Base-by-base conservation (phyloP, 2,888 invertebrate species). In the Ptilodon capucinus region DNA sequence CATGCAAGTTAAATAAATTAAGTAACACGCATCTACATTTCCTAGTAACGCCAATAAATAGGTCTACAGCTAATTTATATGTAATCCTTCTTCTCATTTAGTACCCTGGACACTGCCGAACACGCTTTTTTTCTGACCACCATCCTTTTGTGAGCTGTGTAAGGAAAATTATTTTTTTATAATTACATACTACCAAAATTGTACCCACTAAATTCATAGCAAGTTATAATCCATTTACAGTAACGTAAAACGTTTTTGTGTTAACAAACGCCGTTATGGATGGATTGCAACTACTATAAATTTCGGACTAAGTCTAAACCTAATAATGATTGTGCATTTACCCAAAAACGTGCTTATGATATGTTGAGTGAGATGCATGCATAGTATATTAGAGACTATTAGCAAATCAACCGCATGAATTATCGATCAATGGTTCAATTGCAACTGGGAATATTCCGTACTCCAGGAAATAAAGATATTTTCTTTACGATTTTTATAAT, bases 51-150 rank as follows among this genome's bases (percentile, higher is more conserved):
- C 71, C 71, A 70, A 65, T 44, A 58, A 30, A 40, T 41, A 46
- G 44, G 40, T 64, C 66, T 78, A 85, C 62, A 83, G 85, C 77
- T 84, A 86, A 59, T 84, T 84, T 7, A 83, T 2, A 28, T 28
- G 9, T 75, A 67, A 38, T 76, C 74, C 42, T 63, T 82, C 68
- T 76, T 82, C 53, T 62, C 54, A 48, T 63, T 72, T 55, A 57
- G 45, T 57, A 36, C 62, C 70, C 44, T 59, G 62, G 36, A 60
- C 67, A 34, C 66, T 67, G 32, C 81, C 79, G 51, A 86, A 81
- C 35, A 79, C 44, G 50, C 72, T 74, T 65, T 64, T 72, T 69
- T 73, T 81, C 56, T 52, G 64, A 57, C 41, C 66, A 52, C 55
- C 59, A 42, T 74, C 75, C 73, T 74, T 81, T 54, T 84, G 74